A percentile compares a stretch with the other conserved stretches of the same genome.
Evolutionary conservation across 2,797 vertebrate species (phyloP).

Genomic region (Falco concolor): DNA sequence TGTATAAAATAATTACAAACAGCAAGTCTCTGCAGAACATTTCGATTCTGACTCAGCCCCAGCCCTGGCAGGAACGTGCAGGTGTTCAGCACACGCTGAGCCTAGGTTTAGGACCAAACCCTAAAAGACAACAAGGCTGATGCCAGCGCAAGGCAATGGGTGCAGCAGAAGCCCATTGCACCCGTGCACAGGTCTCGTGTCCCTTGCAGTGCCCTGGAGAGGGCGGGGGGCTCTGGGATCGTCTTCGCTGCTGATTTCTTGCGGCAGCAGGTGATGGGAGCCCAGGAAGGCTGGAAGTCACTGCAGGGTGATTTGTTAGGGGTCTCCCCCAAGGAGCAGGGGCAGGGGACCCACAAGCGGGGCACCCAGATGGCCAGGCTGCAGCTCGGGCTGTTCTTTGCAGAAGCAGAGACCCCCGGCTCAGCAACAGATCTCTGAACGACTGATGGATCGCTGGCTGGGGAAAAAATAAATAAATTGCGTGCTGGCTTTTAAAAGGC

Average conservation of each 20-base stretch:
- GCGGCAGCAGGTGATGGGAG: neutral
- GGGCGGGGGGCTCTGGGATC: accelerated
- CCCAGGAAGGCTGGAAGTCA: neutral
- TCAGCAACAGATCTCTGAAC: neutral
- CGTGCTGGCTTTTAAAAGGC: neutral
- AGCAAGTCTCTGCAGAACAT: constrained; percentile 19
- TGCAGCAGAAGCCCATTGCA: neutral
- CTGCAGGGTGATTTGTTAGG: neutral
- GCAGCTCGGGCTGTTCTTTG: neutral
- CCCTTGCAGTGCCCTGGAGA: neutral
- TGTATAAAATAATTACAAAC: neutral
- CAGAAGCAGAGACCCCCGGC: neutral
- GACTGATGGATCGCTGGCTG: neutral
- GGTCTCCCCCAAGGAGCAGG: neutral
- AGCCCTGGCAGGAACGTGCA: neutral
- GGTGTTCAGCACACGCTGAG: neutral
- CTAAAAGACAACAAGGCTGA: neutral
- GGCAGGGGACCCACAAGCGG: neutral
- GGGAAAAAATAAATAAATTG: neutral
- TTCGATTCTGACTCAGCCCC: neutral
- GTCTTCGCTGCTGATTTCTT: neutral
- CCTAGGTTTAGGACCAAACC: neutral
- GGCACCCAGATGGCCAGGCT: neutral
- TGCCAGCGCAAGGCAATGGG: neutral
- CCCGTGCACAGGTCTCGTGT: accelerated